Evolutionary conservation across 2,888 invertebrate species (phyloP).

Genomic region (Siphlonurus alternatus): DNA sequence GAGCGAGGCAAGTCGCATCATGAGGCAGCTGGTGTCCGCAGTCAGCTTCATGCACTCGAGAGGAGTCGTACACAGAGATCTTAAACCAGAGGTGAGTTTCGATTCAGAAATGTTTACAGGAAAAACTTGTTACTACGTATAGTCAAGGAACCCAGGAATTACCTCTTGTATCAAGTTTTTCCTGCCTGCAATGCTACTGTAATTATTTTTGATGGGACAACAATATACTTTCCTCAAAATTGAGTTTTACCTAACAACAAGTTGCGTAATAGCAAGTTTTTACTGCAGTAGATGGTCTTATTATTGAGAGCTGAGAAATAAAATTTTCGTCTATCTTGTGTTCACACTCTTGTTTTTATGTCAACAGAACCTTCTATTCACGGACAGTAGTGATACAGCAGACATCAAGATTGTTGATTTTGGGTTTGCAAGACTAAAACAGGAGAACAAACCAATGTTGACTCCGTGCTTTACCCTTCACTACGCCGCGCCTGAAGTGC

Average conservation of each 20-base stretch:
- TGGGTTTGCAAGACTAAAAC: constrained; percentile 76
- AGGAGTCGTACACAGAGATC: constrained; percentile 78
- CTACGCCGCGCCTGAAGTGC: constrained; percentile 91
- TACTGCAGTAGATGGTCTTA: background rate
- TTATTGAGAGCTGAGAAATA: no score
- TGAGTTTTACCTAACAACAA: no score
- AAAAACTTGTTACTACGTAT: no score
- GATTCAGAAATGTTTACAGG: no score
- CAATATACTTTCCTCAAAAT: background rate
- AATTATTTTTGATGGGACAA: background rate
- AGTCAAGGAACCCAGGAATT: background rate
- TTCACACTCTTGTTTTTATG: background rate
- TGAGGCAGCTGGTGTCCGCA: constrained; percentile 67
- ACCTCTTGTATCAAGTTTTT: background rate
- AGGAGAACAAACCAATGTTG: constrained; percentile 35
- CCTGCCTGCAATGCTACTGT: no score
- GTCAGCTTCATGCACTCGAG: constrained; percentile 70
- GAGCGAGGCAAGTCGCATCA: constrained; percentile 55
- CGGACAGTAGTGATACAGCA: constrained; percentile 34
- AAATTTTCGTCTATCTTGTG: no score
- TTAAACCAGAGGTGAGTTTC: constrained; percentile 77
- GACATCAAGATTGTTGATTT: constrained; percentile 87
- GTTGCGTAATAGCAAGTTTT: no score
- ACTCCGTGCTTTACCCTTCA: constrained; percentile 90
- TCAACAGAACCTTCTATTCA: constrained; percentile 50